Base-by-base conservation (phyloP, 1,140 invertebrate species). In the Dysdera silvatica region DNA sequence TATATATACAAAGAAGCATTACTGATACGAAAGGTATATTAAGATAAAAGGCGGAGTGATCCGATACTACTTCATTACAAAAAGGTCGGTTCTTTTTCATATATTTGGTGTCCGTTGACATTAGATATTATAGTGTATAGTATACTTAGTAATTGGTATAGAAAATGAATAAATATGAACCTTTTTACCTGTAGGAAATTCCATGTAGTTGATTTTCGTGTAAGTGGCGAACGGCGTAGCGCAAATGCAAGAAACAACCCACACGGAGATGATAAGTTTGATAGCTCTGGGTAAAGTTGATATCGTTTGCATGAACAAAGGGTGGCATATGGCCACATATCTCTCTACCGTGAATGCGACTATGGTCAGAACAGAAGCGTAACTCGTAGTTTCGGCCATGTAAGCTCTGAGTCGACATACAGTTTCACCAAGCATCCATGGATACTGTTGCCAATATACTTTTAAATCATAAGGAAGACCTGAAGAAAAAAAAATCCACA, bases 301-400 rank as follows among this genome's bases (percentile, higher is more conserved):
- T 80, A 91, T 86, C 7, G 84, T 84, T 73, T 92, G 76, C 73
- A 74, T 74, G 69, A 86, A 82, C 32, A 95, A 76, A 0, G 91
- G 91, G 76, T 94, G 86, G 71, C 91, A 95, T 69, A 96, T 94
- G n/a, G 91, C 91, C 26, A 95, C 74, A 77, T 94, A 95, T 51
- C 86, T 29, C 67, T 79, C 77, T 8, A 75, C 65, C 12, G 76
- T 79, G 68, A 79, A 79, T 33, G 73, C 75, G 5, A 91, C 87
- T n/a, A 96, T 95, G 24, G 89, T 92, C 69, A 95, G 78, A 1
- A 95, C 88, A 0, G 91, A 80, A 5, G 79, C 76, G 54, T 79
- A 75, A 40, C 74, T 75, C 8, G 76, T 78, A 69, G 74, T 74
- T 66, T 79, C 77, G 20, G 72, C 70, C 8, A 79, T 63, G 51